phyloP scores from a whole-genome alignment of 2,113 vertebrate genomes.

The Catagonus wagneri region DNA sequence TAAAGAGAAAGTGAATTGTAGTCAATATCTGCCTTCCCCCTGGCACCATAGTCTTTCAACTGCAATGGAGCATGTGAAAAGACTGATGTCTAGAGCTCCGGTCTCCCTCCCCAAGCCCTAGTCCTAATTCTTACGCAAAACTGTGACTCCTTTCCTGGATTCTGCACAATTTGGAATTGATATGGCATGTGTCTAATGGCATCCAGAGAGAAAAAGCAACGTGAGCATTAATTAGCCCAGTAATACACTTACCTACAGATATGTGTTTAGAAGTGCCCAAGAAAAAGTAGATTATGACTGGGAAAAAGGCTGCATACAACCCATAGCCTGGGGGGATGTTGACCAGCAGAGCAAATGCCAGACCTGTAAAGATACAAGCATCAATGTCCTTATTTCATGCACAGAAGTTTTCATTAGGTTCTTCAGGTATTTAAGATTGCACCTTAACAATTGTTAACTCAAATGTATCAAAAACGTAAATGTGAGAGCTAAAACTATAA shows the following conservation, averaged over 20 bases:
- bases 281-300: conserved; percentile 94
- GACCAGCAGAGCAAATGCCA: conserved; percentile 95
- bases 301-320: conserved; percentile 96
- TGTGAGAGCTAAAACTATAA: conserved; percentile 2
- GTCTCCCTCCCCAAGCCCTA: background rate
- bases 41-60: background rate
- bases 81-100: background rate
- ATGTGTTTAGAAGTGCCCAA: conserved; percentile 97
- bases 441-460: conserved; percentile 3
- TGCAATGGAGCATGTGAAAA: background rate
- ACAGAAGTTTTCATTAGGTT: background rate
- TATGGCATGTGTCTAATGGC: background rate
- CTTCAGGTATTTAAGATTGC: background rate
- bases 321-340: conserved; percentile 93
- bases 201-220: background rate
- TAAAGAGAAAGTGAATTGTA: background rate
- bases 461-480: background rate
- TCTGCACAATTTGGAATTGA: background rate
- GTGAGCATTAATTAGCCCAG: background rate
- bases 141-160: background rate
- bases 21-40: conserved; percentile 19
- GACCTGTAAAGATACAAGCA: conserved; percentile 86
- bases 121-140: conserved; percentile 18
- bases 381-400: background rate
- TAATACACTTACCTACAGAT: conserved; percentile 93